phyloP scores from a whole-genome alignment of 2,888 invertebrate genomes.

The Machimus rusticus region DNA sequence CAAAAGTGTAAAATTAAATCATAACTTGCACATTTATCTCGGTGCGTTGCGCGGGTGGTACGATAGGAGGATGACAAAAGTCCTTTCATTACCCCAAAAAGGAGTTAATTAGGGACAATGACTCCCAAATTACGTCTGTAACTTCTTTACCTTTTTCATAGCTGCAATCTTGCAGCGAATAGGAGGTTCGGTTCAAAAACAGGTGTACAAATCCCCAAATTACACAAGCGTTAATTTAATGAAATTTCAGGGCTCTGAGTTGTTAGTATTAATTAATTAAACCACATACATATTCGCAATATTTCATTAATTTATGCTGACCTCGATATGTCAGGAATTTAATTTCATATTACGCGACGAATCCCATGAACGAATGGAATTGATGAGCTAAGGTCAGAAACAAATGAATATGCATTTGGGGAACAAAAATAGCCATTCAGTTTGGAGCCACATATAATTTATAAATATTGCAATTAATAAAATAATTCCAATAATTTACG shows the following conservation, averaged over 20 bases:
- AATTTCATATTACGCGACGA: not conserved
- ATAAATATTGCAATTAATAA: too few relatives aligned
- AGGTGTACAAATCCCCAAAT: not conserved
- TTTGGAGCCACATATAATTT: too few relatives aligned
- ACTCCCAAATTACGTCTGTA: not conserved
- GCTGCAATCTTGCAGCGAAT: not conserved
- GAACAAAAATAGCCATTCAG: not conserved
- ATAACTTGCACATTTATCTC: not conserved
- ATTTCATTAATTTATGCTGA: not conserved
- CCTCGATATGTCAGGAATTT: not conserved
- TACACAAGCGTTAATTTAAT: not conserved
- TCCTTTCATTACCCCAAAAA: not conserved
- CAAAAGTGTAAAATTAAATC: constrained; percentile 12
- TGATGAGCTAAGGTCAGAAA: not conserved
- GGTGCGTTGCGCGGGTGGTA: not conserved
- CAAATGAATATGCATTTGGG: not conserved
- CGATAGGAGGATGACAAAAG: not conserved
- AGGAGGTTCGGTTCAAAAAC: not conserved
- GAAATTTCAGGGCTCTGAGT: not conserved
- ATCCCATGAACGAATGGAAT: not conserved
- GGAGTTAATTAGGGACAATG: not conserved
- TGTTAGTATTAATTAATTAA: not conserved
- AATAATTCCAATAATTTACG: too few relatives aligned
- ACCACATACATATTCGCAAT: not conserved
- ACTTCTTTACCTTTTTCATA: not conserved